phyloP scores from a whole-genome alignment of 2,797 vertebrate species.

The Oophaga sylvatica region DNA sequence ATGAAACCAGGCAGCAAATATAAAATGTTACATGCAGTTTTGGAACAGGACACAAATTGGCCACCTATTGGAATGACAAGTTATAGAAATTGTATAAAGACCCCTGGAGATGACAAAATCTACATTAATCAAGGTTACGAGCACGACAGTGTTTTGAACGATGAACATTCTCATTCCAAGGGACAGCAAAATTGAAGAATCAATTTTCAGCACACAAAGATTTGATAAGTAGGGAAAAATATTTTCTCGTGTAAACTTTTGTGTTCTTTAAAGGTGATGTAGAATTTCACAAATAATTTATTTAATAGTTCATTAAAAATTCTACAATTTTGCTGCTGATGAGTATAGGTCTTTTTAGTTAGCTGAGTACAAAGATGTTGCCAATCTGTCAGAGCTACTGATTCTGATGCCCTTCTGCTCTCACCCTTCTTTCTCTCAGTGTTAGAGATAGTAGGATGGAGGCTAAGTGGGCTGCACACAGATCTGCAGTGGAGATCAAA shows the following conservation, averaged over 20 bases:
- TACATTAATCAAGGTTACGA: slow-evolving; percentile 75
- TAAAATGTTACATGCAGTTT: slow-evolving; percentile 66
- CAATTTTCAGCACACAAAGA: background rate
- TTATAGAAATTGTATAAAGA: slow-evolving; percentile 54
- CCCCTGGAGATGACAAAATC: slow-evolving; percentile 51
- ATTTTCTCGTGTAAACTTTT: background rate
- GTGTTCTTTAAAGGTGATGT: too few species aligned
- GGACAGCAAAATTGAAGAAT: background rate
- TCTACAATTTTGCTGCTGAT: too few species aligned
- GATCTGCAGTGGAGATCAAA: too few species aligned
- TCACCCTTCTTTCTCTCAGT: too few species aligned
- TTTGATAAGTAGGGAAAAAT: background rate
- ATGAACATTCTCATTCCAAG: background rate
- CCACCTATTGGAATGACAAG: slow-evolving; percentile 71
- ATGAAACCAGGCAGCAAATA: slow-evolving; percentile 73
- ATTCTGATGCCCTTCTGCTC: too few species aligned
- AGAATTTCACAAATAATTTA: too few species aligned
- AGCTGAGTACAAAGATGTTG: too few species aligned
- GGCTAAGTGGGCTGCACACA: too few species aligned
- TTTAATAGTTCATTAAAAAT: too few species aligned
- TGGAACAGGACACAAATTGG: slow-evolving; percentile 72
- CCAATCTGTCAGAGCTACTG: too few species aligned
- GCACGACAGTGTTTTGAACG: slow-evolving; percentile 64
- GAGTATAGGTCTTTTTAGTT: too few species aligned
- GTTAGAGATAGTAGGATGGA: too few species aligned